A percentile compares a stretch with the other conserved stretches of the same genome.
Conservation (phyloP, 2,888 invertebrate genomes). For the Agrotis ipsilon region DNA sequence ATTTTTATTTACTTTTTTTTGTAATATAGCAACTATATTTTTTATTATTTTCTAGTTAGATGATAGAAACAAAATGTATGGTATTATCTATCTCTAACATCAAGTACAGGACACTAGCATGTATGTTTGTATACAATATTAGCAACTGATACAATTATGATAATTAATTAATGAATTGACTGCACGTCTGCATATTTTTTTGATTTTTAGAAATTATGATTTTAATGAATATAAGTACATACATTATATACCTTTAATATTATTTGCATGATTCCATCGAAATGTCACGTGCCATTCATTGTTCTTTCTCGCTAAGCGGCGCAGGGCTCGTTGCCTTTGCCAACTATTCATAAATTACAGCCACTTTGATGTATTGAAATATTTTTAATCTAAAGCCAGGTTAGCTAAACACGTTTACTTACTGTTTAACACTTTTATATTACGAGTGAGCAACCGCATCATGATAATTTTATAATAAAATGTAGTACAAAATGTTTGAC, state of each 20-base stretch:
- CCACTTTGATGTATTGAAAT: slow-evolving; percentile 46
- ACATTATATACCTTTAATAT: slow-evolving; percentile 56
- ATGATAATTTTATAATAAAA: slow-evolving; percentile 70
- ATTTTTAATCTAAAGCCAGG: slow-evolving; percentile 43
- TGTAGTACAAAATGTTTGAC: slow-evolving; percentile 76
- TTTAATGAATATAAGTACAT: slow-evolving; percentile 68
- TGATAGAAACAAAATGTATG: slow-evolving; percentile 76
- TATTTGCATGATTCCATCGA: slow-evolving; percentile 66
- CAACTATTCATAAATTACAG: slow-evolving; percentile 36
- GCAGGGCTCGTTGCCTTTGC: slow-evolving; percentile 49
- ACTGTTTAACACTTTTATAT: slow-evolving; percentile 61
- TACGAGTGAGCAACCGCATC: slow-evolving; percentile 66
- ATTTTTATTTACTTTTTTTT: slow-evolving; percentile 86
- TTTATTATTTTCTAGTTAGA: slow-evolving; percentile 84
- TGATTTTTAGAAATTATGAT: slow-evolving; percentile 64
- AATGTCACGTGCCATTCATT: slow-evolving; percentile 75
- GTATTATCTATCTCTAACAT: slow-evolving; percentile 70
- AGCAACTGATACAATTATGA: slow-evolving; percentile 70
- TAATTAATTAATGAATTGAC: slow-evolving; percentile 66
- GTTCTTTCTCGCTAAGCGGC: slow-evolving; percentile 45
- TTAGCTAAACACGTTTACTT: slow-evolving; percentile 50
- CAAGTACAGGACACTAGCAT: slow-evolving; percentile 77
- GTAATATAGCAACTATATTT: slow-evolving; percentile 85
- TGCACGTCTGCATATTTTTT: slow-evolving; percentile 66
- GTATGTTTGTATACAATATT: slow-evolving; percentile 70